Conservation (phyloP, 2,888 invertebrate genomes). For the Acrocyrtus sp. region DNA sequence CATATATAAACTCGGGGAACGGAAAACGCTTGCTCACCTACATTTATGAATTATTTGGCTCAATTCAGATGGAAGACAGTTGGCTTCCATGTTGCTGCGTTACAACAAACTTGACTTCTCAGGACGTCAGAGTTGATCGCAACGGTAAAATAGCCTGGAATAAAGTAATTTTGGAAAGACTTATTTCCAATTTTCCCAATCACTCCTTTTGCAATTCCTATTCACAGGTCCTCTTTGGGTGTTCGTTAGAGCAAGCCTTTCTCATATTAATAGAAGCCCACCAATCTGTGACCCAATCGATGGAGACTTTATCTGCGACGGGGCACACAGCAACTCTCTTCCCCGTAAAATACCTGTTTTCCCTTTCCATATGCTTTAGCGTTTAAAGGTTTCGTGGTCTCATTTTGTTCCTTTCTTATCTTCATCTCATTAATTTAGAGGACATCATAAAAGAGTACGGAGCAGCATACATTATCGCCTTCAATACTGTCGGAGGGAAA, state of each 20-base stretch:
- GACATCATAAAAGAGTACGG: conserved; percentile 41
- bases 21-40: conserved; percentile 25
- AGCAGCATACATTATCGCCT: conserved; percentile 39
- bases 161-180: background rate
- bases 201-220: too few species aligned
- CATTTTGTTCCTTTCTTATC: background rate
- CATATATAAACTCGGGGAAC: conserved; percentile 18
- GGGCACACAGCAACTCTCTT: conserved; percentile 37
- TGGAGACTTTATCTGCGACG: conserved; percentile 39
- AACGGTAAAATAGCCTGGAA: conserved; percentile 18
- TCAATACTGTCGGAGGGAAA: conserved; percentile 33
- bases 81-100: conserved; percentile 42
- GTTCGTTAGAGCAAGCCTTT: conserved; percentile 25
- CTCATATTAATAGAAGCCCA: conserved; percentile 19
- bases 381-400: background rate
- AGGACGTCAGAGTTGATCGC: conserved; percentile 29
- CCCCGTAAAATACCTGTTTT: conserved; percentile 36
- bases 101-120: conserved; percentile 28
- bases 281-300: conserved; percentile 42
- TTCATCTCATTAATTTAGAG: conserved; percentile 14
- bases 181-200: background rate
- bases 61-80: conserved; percentile 32
- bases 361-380: too few species aligned
- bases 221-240: conserved; percentile 48
- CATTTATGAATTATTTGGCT: conserved; percentile 34